Evolutionary conservation across 2,888 invertebrate genomes (phyloP).

Genomic region (Creontiades dilutus): DNA sequence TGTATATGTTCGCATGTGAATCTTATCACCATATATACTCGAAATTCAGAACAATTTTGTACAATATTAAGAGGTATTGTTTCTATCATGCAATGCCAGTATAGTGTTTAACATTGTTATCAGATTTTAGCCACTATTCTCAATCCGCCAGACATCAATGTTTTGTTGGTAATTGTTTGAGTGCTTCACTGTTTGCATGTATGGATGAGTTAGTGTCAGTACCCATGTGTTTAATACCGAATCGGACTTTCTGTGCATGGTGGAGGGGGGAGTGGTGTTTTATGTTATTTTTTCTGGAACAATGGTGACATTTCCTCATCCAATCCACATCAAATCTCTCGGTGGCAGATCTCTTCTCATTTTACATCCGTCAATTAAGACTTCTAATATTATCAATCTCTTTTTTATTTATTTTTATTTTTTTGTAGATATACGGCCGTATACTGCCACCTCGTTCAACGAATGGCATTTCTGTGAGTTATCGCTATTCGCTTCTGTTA

Average conservation of each 20-base stretch:
- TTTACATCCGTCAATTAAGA: neutral
- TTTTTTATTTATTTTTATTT: neutral
- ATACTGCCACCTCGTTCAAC: conserved; percentile 2
- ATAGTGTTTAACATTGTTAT: no score
- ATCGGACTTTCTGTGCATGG: conserved; percentile 14
- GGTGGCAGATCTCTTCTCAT: neutral
- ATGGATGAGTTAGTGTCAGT: neutral
- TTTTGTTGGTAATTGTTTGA: neutral
- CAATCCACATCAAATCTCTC: neutral
- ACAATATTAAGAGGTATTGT: no score
- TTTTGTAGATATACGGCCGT: neutral
- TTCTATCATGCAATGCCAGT: no score
- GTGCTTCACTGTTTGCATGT: neutral
- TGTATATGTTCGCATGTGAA: no score
- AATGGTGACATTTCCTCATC: no score
- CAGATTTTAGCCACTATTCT: conserved; percentile 1
- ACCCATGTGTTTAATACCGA: neutral
- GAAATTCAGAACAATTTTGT: no score
- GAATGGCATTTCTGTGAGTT: neutral
- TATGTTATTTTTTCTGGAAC: no score
- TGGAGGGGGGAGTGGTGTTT: neutral
- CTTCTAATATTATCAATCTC: neutral
- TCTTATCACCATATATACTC: no score
- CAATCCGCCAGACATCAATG: neutral
- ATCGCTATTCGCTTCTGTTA: neutral